Evolutionary conservation across 1,140 invertebrate genomes (phyloP), one percentile per base, ranked within the genome.

Genomic region (Agrypnia vestita): DNA sequence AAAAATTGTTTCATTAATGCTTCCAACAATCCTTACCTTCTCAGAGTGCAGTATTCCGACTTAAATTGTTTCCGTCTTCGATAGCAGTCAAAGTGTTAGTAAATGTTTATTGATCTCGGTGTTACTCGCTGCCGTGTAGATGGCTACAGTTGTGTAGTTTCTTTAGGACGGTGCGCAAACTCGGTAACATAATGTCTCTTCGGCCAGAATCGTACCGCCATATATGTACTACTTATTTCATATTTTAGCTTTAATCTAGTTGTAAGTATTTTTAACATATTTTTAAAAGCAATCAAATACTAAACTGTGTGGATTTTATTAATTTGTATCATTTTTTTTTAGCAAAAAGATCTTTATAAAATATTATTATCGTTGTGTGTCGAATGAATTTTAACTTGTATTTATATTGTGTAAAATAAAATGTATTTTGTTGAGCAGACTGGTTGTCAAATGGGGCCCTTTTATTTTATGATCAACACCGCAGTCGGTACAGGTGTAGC

Each of bases 251-350:
- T 44, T 35, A 62, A 64, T 64, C 13, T 64, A 64, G 61, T n/a
- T n/a, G 19, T 64, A 64, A 64, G 61, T 44, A 35, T 35, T 64
- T 64, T 44, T 43, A 21, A 43, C 12, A 19, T 64, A 44, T 10
- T 10, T 64, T 35, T 13, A 64, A 69, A 69, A 69, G 64, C 43
- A 69, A 69, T 69, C 43, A 69, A 69, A 69, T 59, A 43, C 13
- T 10, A 35, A 19, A 19, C 7, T 59, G 17, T 21, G 21, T 59
- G 55, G 21, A 59, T 59, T 51, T 59, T 17, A 25, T 21, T 62
- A 4, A 62, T 64, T 64, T 44, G 25, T 44, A 64, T 64, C n/a
- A n/a, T n/a, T n/a, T 35, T 64, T 64, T 64, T 35, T 35, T 35
- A 35, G 25, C 6, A 35, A 35, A 35, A 35, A 35, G 1, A 35